Percentiles rank a stretch among this genome's conserved stretches.
phyloP scores from a whole-genome alignment of 2,888 invertebrate species.

The Xanthostigma xanthostigma region DNA sequence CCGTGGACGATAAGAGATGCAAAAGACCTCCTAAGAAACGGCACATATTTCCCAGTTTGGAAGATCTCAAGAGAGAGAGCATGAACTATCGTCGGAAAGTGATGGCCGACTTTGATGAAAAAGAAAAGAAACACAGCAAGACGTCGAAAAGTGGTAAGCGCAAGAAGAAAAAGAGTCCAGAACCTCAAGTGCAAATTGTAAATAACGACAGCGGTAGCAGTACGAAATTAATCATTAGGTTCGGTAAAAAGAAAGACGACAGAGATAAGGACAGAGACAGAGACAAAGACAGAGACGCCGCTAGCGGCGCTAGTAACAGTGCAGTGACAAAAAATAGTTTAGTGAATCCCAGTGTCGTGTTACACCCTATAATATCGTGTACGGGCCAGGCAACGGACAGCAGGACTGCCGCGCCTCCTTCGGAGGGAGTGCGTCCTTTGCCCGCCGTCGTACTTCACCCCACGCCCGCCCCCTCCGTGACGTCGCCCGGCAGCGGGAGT shows the following conservation, averaged over 20 bases:
- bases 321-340: constrained; percentile 6
- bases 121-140: constrained; percentile 39
- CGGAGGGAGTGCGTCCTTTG: constrained; percentile 2
- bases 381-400: constrained; percentile 10
- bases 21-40: constrained; percentile 68
- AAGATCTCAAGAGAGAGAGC: constrained; percentile 68
- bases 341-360: neutral
- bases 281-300: neutral
- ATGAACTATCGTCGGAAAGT: constrained; percentile 77
- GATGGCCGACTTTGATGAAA: constrained; percentile 68
- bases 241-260: constrained; percentile 40
- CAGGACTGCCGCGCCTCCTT: constrained; percentile 10
- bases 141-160: constrained; percentile 38
- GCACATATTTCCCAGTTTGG: constrained; percentile 53
- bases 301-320: constrained; percentile 10
- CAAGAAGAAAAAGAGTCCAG: constrained; percentile 37
- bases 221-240: constrained; percentile 63
- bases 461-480: neutral
- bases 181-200: constrained; percentile 36
- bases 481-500: constrained; percentile 7
- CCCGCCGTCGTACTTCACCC: too few species aligned
- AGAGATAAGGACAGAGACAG: constrained; percentile 8
- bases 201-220: constrained; percentile 37
- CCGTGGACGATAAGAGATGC: constrained; percentile 32
- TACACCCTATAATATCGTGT: constrained; percentile 2